These are phyloP conservation scores for Lasioglossum vierecki DNA, from an alignment of 2,888 invertebrate genomes.

Conservation along the genomic window DNA sequence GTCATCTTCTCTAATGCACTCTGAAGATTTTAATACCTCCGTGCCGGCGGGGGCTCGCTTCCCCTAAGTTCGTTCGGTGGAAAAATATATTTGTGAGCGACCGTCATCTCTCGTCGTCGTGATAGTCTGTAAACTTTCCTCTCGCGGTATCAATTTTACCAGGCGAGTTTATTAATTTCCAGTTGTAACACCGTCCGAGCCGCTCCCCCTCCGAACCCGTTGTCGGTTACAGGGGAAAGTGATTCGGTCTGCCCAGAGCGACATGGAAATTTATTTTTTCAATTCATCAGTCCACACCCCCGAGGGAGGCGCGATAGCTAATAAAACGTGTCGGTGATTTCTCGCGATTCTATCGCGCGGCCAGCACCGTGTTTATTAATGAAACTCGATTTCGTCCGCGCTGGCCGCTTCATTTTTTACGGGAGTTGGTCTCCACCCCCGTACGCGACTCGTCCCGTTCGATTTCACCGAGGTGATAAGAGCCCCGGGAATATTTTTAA, in stretches of 20 bases:
- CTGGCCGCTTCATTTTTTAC: background rate
- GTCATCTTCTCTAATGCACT: background rate
- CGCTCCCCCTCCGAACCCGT: background rate
- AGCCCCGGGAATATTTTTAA: conserved; percentile 1
- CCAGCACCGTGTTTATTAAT: conserved; percentile 20
- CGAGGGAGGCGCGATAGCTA: background rate
- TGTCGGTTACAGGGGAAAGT: background rate
- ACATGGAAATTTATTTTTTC: background rate
- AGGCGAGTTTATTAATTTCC: background rate
- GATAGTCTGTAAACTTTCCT: background rate
- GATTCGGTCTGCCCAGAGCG: background rate
- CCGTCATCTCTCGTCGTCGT: background rate
- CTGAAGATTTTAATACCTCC: conserved; percentile 3
- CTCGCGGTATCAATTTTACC: background rate
- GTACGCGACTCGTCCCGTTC: background rate
- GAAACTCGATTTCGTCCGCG: conserved; percentile 26
- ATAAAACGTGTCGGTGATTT: conserved; percentile 31
- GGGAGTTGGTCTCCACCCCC: background rate
- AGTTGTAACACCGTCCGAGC: background rate
- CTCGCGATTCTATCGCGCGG: background rate
- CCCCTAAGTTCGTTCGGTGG: background rate
- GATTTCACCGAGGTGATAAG: background rate
- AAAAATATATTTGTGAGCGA: background rate
- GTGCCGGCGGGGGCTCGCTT: background rate
- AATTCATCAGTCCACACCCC: background rate